Evolutionary conservation across 2,113 vertebrate species (phyloP).

Genomic region (Colossoma macropomum): DNA sequence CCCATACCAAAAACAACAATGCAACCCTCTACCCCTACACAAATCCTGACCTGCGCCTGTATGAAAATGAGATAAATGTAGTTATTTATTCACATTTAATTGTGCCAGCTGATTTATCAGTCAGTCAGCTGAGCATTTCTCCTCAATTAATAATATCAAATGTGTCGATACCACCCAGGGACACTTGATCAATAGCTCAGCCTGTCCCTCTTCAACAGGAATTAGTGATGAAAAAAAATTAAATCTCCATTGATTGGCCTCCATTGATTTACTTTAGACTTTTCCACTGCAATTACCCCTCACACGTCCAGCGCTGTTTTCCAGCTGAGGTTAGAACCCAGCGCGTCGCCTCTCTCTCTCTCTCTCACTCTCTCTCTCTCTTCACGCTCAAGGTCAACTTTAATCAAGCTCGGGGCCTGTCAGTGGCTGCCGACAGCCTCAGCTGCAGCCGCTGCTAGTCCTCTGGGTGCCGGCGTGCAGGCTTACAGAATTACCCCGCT

Average conservation of each 20-base stretch:
- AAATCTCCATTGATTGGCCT: slow-evolving; percentile 67
- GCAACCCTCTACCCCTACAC: background rate
- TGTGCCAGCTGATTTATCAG: slow-evolving; percentile 51
- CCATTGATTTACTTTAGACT: slow-evolving; percentile 73
- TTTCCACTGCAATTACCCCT: slow-evolving; percentile 59
- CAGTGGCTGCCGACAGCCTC: slow-evolving; percentile 43
- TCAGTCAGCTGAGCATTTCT: slow-evolving; percentile 62
- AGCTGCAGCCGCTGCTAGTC: slow-evolving; percentile 31
- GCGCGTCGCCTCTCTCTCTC: slow-evolving; percentile 52
- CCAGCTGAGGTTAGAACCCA: slow-evolving; percentile 52
- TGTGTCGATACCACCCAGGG: slow-evolving; percentile 61
- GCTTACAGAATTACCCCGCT: slow-evolving; percentile 57
- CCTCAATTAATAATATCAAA: slow-evolving; percentile 72
- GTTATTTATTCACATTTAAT: slow-evolving; percentile 61
- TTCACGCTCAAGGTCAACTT: slow-evolving; percentile 68
- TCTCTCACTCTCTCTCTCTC: slow-evolving; percentile 29
- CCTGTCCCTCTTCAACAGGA: slow-evolving; percentile 62
- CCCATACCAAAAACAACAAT: too few species aligned
- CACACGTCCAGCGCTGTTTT: slow-evolving; percentile 62
- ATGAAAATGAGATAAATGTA: slow-evolving; percentile 30
- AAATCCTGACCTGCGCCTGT: background rate
- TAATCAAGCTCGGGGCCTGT: slow-evolving; percentile 59
- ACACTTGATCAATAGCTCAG: slow-evolving; percentile 65
- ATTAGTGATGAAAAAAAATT: slow-evolving; percentile 74
- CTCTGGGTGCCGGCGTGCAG: slow-evolving; percentile 34